These are phyloP conservation scores for Pocillopora meandrina DNA, from an alignment of 92 coral and sea anemone genomes.

Conservation along the genomic window DNA sequence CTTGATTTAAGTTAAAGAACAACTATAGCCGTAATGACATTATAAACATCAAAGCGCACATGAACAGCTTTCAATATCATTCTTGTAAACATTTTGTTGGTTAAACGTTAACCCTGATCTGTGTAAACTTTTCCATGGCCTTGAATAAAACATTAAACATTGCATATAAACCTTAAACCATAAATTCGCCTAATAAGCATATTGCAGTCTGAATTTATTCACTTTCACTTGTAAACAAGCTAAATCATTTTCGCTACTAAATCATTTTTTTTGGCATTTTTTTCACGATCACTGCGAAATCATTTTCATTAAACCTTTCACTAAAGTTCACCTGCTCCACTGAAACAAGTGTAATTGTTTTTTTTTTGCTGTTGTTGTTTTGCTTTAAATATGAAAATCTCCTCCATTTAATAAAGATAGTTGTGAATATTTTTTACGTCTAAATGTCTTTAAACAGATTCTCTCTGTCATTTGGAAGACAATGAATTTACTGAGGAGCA, in stretches of 20 bases:
- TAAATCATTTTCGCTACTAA: background rate
- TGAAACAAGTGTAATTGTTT: background rate
- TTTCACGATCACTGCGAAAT: background rate
- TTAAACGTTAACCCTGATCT: too few species aligned
- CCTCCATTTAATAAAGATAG: too few species aligned
- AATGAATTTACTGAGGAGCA: slow-evolving; percentile 70
- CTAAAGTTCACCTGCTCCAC: background rate
- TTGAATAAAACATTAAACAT: too few species aligned
- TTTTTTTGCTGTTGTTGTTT: background rate
- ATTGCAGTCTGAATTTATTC: background rate
- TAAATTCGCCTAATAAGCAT: too few species aligned
- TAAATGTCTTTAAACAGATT: slow-evolving; percentile 51
- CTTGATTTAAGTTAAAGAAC: too few species aligned
- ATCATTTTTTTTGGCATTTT: background rate
- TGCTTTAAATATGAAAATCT: background rate
- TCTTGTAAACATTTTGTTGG: too few species aligned
- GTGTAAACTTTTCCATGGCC: too few species aligned
- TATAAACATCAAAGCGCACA: too few species aligned
- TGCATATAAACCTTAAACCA: too few species aligned
- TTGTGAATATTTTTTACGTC: background rate
- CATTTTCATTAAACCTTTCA: slow-evolving; percentile 10
- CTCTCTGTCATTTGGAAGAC: slow-evolving; percentile 82
- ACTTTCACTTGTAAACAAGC: background rate
- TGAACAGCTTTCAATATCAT: too few species aligned
- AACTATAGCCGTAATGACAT: too few species aligned